These are phyloP conservation scores for Conus canariensis DNA, from an alignment of 2,888 invertebrate species.

Conservation along the genomic window DNA sequence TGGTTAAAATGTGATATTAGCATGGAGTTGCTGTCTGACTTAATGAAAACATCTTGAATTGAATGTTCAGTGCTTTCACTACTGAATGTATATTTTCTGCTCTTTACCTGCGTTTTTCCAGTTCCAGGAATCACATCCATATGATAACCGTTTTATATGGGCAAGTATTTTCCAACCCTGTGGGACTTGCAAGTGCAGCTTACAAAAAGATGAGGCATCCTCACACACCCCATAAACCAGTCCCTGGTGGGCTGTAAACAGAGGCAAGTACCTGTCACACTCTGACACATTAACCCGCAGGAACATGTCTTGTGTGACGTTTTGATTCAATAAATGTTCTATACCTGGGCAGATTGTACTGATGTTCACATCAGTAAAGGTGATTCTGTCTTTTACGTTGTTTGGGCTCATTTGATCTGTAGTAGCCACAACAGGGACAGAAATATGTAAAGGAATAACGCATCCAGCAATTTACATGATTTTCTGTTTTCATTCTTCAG, in stretches of 20 bases:
- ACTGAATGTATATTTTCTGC: not conserved
- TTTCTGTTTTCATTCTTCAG: no score
- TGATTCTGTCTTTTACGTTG: no score
- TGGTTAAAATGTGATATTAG: not conserved
- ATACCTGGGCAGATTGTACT: not conserved
- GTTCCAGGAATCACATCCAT: not conserved
- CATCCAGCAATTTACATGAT: no score
- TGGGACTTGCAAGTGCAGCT: not conserved
- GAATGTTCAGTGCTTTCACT: not conserved
- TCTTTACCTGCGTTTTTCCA: not conserved
- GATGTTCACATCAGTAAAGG: not conserved
- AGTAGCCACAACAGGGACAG: no score
- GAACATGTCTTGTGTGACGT: not conserved
- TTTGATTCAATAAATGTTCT: not conserved
- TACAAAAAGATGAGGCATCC: not conserved
- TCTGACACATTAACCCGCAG: not conserved
- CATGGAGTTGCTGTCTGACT: not conserved
- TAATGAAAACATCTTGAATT: not conserved
- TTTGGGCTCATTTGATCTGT: no score
- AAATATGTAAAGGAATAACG: no score
- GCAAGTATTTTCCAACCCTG: not conserved
- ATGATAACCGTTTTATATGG: not conserved
- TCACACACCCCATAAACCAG: not conserved
- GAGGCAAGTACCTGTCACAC: no score
- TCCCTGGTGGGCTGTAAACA: not conserved